Evolutionary conservation across 2,797 vertebrate species (phyloP), one percentile per base, ranked within the genome.

Genomic region (Argyrosomus regius): DNA sequence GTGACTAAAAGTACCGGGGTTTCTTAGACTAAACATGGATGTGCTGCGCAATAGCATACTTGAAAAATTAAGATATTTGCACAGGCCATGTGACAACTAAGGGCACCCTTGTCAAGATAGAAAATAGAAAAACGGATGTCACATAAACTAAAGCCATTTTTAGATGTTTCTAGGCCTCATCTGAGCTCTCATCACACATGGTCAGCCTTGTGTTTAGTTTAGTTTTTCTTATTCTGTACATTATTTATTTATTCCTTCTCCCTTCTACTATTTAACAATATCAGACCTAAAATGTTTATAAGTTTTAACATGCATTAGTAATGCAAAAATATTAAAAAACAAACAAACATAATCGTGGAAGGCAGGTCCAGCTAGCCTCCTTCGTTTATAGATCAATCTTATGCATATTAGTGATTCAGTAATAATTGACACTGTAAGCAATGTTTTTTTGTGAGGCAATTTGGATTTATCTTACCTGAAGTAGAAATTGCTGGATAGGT

Each of bases 401-500:
- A 63, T 14, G 2, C 6, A 26, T 43, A 41, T 54, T 4, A 53
- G 13, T 39, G 35, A 39, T 39, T 39, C 8, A 39, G 35, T 39
- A 14, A 45, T 45, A 45, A 53, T 45, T 39, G n/a, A 24, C 13
- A 48, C 4, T 41, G 10, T 24, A 31, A 17, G 0, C 16, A 10
- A 6, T 54, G 35, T 28, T 31, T 26, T 48, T 4, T 49, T 41
- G 20, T 16, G 14, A 43, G 49, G 60, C 17, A 54, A n/a, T n/a
- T 26, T 22, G 11, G 20, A 24, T 62, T 13, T 35, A 8, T 75
- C 66, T 85, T 87, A 99, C 98, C 98, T 99, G 89, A 99, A 99
- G 90, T 99, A 99, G 93, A 99, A 99, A 91, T 99, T 99, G 91
- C 98, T 99, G 71, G 98, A 99, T 18, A 99, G 95, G 82, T 99